Evolutionary conservation across 2,797 vertebrate species (phyloP).

Genomic region (Alectoris magna): DNA sequence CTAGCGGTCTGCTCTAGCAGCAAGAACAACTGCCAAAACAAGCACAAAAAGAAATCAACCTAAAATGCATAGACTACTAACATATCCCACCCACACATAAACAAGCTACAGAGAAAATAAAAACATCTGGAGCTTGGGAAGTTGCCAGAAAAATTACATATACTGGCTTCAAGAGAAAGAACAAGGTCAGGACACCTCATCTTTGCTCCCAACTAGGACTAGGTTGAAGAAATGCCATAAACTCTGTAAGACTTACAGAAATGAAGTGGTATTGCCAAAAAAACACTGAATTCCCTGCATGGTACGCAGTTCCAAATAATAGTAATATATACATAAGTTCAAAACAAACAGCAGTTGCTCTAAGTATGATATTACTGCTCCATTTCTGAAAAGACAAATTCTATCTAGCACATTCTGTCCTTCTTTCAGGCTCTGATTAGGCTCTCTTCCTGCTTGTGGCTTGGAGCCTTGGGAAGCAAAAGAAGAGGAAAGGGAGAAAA

Average conservation of each 20-base stretch:
- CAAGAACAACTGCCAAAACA: slow-evolving; percentile 22
- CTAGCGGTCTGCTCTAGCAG: background rate
- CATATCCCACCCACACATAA: background rate
- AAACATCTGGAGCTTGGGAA: background rate
- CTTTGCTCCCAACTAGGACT: background rate
- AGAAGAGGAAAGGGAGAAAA: background rate
- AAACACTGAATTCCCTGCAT: background rate
- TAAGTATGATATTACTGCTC: background rate
- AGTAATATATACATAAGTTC: background rate
- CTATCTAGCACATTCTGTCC: background rate
- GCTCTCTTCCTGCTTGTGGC: background rate
- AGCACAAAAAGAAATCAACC: slow-evolving; percentile 17
- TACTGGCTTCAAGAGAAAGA: background rate
- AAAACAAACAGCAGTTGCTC: background rate
- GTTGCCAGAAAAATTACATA: background rate
- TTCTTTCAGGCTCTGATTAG: background rate
- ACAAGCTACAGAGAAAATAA: slow-evolving; percentile 46
- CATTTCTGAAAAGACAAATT: background rate
- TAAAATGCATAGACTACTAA: slow-evolving; percentile 8
- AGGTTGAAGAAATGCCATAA: rapidly evolving
- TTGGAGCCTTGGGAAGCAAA: background rate
- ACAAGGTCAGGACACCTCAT: background rate
- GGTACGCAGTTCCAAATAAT: background rate
- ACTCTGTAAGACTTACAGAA: background rate
- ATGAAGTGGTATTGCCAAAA: background rate